Conservation (phyloP, 30 jellyfish, hydroid and myxozoan species). For the Aurelia aurita region DNA sequence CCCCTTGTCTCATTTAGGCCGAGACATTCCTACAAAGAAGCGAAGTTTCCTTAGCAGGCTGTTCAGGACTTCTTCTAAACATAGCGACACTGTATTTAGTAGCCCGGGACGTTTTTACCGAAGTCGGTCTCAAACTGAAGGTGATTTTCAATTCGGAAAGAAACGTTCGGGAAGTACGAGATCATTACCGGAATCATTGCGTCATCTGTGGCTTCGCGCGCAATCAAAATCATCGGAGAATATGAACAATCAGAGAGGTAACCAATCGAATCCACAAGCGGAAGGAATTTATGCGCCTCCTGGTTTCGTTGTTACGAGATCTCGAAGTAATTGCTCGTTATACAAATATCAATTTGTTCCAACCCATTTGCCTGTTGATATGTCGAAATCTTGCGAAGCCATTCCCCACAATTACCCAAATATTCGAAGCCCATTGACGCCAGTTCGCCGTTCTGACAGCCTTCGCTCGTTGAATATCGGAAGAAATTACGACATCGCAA, state of each 20-base stretch:
- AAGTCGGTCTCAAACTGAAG: slow-evolving; percentile 19
- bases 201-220: slow-evolving; percentile 41
- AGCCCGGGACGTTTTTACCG: not conserved
- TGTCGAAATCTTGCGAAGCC: slow-evolving; percentile 39
- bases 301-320: slow-evolving; percentile 25
- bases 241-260: slow-evolving; percentile 1
- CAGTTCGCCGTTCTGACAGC: slow-evolving; percentile 67
- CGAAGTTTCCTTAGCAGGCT: slow-evolving; percentile 42
- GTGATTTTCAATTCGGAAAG: slow-evolving; percentile 46
- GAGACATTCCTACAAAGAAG: slow-evolving; percentile 38
- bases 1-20: slow-evolving; percentile 59
- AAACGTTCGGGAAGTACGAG: slow-evolving; percentile 78
- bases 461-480: slow-evolving; percentile 68
- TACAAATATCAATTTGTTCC: slow-evolving; percentile 17
- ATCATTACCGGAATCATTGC: slow-evolving; percentile 68
- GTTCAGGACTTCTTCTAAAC: slow-evolving; percentile 21
- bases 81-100: not conserved
- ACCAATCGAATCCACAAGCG: not conserved
- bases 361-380: not conserved
- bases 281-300: slow-evolving; percentile 10
- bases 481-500: slow-evolving; percentile 66
- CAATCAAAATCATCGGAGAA: slow-evolving; percentile 51
- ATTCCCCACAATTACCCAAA: not conserved
- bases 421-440: slow-evolving; percentile 51
- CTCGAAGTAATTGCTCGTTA: slow-evolving; percentile 59